Evolutionary conservation across 2,113 vertebrate species (phyloP), one percentile per base, ranked within the genome.

Genomic region (Bubo bubo): DNA sequence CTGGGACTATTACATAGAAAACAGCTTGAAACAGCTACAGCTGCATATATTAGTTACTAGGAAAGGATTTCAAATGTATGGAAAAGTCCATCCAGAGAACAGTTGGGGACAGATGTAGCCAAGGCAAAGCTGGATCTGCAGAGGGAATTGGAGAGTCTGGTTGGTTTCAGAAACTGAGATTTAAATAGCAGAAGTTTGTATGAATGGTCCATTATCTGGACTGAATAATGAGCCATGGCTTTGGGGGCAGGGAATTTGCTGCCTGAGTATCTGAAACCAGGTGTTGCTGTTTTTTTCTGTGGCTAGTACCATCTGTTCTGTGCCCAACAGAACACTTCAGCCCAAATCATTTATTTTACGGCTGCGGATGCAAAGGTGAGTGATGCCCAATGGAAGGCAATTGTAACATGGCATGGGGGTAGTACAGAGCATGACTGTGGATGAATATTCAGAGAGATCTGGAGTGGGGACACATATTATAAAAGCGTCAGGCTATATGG

Each of bases 211-310:
- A 88, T 96, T 93, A 94, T 97, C 92, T 92, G 90, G 85, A 92
- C 90, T 94, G 95, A 97, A 97, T 96, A 96, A 97, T 95, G 90
- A 94, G 50, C 82, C 90, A 76, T 93, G 88, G 88, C 90, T 90
- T 96, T 96, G 79, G 67, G 84, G 92, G 87, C 90, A 96, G 85
- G 75, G 93, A 93, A 77, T 92, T 88, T 92, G 74, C 93, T 93
- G 50, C 72, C 75, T 95, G 82, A 88, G 50, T 94, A 71, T 96
- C 88, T 73, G 82, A 94, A 97, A 96, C 82, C 96, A 96, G 93
- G 92, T 97, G 95, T 86, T 95, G 63, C 88, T 86, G 4, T 5
- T 85, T 96, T 93, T 94, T 96, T 90, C 85, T 90, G 55, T 95
- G 88, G 90, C 88, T 93, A 92, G 17, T 77, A 93, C 93, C 95